phyloP scores from a whole-genome alignment of 1,140 invertebrate genomes.

The Eriocheir sinensis region DNA sequence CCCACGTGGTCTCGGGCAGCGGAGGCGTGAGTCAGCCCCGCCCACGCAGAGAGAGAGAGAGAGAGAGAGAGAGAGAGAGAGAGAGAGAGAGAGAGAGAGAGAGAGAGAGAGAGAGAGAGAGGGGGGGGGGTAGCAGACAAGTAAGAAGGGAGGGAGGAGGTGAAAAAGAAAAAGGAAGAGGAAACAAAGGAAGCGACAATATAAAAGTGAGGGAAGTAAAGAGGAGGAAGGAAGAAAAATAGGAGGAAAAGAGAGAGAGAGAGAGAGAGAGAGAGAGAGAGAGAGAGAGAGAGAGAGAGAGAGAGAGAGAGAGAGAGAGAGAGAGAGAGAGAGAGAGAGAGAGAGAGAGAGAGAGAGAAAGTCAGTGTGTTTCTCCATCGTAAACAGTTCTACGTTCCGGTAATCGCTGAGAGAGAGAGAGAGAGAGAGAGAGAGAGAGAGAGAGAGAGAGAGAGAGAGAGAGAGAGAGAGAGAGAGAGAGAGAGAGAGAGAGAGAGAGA shows the following conservation, averaged over 20 bases:
- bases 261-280: conserved; percentile 36
- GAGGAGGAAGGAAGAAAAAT: neutral
- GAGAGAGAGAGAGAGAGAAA: neutral
- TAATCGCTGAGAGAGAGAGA: conserved; percentile 48
- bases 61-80: neutral
- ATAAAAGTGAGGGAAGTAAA: neutral
- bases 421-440: conserved; percentile 40
- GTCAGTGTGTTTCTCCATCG: too few relatives aligned
- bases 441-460: neutral
- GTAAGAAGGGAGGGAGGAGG: neutral
- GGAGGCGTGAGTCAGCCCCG: too few relatives aligned
- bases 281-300: conserved; percentile 46
- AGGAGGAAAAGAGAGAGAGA: neutral
- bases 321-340: neutral
- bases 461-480: neutral
- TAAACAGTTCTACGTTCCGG: too few relatives aligned
- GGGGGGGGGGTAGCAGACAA: neutral
- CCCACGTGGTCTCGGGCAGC: too few relatives aligned
- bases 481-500: neutral
- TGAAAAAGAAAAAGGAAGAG: neutral
- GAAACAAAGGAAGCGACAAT: neutral
- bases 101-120: neutral
- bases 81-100: neutral
- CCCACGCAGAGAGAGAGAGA: neutral
- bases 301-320: neutral